phyloP scores from a whole-genome alignment of 2,888 invertebrate genomes.

The Julus scanicus region DNA sequence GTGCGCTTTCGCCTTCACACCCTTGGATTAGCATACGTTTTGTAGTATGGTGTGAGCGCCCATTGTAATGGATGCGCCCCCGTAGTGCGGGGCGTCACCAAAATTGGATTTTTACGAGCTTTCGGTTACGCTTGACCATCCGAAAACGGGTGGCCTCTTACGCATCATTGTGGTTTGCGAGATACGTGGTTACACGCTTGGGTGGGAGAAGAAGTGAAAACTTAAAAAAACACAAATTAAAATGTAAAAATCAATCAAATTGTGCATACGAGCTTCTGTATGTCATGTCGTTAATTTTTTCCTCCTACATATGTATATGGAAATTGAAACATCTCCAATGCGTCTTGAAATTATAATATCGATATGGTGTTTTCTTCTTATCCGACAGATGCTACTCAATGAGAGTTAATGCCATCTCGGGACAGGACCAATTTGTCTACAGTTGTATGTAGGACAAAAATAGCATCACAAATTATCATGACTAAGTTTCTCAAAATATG shows the following conservation, averaged over 20 bases:
- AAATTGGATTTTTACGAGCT: slow-evolving; percentile 18
- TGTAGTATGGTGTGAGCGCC: slow-evolving; percentile 1
- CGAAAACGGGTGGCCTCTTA: slow-evolving; percentile 12
- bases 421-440: too few species aligned
- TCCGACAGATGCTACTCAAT: too few species aligned
- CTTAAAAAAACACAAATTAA: background rate
- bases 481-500: too few species aligned
- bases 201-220: background rate
- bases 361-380: too few species aligned
- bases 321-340: too few species aligned
- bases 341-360: too few species aligned
- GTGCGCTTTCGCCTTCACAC: background rate
- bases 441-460: too few species aligned
- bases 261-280: background rate
- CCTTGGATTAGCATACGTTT: background rate
- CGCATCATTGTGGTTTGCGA: background rate
- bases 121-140: slow-evolving; percentile 28
- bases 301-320: background rate
- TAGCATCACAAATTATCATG: too few species aligned
- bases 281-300: background rate
- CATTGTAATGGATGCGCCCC: slow-evolving; percentile 43
- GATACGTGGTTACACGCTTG: background rate
- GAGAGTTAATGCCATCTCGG: too few species aligned
- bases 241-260: slow-evolving; percentile 19
- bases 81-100: slow-evolving; percentile 40